phyloP scores from a whole-genome alignment of 2,113 vertebrate species.

The Megaceryle maxima region DNA sequence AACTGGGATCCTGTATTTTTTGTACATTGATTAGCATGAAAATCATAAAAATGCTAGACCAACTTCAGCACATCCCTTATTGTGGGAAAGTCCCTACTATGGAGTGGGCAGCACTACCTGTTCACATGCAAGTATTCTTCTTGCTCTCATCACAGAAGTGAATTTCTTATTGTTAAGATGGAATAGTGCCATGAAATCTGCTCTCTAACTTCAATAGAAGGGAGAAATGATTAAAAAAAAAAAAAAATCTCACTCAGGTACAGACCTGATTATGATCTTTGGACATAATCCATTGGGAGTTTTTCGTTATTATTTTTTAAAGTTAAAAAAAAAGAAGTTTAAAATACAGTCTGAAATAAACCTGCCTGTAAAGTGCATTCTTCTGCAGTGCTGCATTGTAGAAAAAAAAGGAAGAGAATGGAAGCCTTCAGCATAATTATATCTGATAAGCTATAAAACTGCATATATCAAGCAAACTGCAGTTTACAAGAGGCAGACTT shows the following conservation, averaged over 20 bases:
- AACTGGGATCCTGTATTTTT: background rate
- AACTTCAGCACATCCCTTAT: background rate
- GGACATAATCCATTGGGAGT: background rate
- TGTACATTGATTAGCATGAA: background rate
- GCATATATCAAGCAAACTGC: conserved; percentile 2
- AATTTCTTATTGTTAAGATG: background rate
- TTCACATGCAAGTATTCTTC: background rate
- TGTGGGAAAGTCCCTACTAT: background rate
- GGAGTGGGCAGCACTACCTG: background rate
- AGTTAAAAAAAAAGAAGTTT: conserved; percentile 4
- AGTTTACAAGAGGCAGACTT: conserved; percentile 1
- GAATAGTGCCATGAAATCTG: background rate
- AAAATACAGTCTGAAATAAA: background rate
- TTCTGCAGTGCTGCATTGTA: background rate
- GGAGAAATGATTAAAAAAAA: background rate
- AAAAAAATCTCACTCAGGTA: background rate
- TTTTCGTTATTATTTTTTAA: conserved; percentile 19
- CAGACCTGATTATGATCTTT: conserved; percentile 4
- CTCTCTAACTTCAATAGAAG: background rate
- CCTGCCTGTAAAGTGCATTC: background rate
- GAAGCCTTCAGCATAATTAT: conserved; percentile 19
- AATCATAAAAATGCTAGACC: background rate
- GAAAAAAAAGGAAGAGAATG: background rate
- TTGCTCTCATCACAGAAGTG: background rate
- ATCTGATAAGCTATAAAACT: conserved; percentile 19